Percentiles rank a stretch among this genome's conserved stretches.
Conservation (phyloP, 2,888 invertebrate species). For the Eledone cirrhosa region DNA sequence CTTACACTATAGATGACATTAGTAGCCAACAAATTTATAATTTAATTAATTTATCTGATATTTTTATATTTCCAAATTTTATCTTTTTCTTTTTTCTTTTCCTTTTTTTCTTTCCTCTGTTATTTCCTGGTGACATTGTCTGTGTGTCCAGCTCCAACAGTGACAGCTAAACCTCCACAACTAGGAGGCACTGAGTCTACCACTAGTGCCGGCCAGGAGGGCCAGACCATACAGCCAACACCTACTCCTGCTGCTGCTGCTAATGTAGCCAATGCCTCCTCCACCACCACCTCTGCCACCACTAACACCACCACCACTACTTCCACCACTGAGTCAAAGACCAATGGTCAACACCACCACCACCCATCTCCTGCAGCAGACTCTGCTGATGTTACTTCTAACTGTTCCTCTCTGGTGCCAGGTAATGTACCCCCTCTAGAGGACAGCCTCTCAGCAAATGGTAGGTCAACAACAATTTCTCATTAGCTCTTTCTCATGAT, state of each 20-base stretch:
- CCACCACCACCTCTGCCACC: background rate
- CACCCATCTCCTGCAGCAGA: background rate
- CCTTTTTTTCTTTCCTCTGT: background rate
- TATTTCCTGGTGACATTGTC: background rate
- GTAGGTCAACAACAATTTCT: background rate
- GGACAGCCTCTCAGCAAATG: constrained; percentile 28
- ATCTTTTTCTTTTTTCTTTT: constrained; percentile 19
- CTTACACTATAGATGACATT: too few species aligned
- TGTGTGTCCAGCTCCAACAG: constrained; percentile 4
- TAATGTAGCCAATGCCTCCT: constrained; percentile 22
- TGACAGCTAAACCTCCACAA: constrained; percentile 7
- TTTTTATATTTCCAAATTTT: background rate
- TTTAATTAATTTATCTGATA: too few species aligned
- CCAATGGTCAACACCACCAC: background rate
- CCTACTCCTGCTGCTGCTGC: constrained; percentile 10
- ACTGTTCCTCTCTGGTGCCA: constrained; percentile 23
- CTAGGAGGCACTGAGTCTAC: constrained; percentile 9
- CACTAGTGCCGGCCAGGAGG: constrained; percentile 11
- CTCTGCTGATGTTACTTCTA: constrained; percentile 21
- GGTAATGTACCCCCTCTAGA: constrained; percentile 17
- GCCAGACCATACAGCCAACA: background rate
- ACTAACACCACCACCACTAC: background rate
- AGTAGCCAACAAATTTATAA: too few species aligned
- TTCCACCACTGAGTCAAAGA: background rate
- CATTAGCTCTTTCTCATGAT: too few species aligned